Percentiles rank a stretch among this genome's conserved stretches.
Evolutionary conservation across 1,140 invertebrate species (phyloP).

Genomic region (Limonius californicus): DNA sequence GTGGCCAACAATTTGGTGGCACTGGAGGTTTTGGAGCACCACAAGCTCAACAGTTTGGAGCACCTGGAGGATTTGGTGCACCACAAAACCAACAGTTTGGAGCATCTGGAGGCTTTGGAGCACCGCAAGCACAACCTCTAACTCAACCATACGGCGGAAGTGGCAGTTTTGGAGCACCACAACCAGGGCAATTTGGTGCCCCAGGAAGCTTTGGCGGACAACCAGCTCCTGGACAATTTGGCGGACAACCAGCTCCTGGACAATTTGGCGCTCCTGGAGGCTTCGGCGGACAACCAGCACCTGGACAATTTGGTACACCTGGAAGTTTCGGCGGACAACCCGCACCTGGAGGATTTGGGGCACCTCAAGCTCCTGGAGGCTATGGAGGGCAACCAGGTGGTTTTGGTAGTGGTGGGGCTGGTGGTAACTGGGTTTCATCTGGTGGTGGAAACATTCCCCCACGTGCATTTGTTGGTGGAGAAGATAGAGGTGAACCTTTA

Average conservation of each 20-base stretch:
- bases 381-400: background rate
- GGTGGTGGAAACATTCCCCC: constrained; percentile 65
- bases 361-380: background rate
- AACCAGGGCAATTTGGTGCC: too few species aligned
- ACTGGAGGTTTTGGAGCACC: background rate
- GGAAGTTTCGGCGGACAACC: background rate
- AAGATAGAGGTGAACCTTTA: constrained; percentile 64
- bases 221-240: background rate
- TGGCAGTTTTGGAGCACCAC: too few species aligned
- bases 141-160: too few species aligned
- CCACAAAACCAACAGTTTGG: background rate
- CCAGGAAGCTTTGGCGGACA: too few species aligned
- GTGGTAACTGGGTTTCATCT: constrained; percentile 61
- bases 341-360: background rate
- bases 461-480: constrained; percentile 67
- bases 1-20: background rate
- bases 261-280: background rate
- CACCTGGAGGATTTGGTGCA: background rate
- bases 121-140: too few species aligned
- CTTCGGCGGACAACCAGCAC: background rate
- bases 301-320: background rate
- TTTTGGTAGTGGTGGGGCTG: background rate
- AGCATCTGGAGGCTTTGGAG: background rate
- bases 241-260: background rate
- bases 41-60: too few species aligned